Conservation (phyloP, 2,797 vertebrate species). For the Ctenopoma multispine region DNA sequence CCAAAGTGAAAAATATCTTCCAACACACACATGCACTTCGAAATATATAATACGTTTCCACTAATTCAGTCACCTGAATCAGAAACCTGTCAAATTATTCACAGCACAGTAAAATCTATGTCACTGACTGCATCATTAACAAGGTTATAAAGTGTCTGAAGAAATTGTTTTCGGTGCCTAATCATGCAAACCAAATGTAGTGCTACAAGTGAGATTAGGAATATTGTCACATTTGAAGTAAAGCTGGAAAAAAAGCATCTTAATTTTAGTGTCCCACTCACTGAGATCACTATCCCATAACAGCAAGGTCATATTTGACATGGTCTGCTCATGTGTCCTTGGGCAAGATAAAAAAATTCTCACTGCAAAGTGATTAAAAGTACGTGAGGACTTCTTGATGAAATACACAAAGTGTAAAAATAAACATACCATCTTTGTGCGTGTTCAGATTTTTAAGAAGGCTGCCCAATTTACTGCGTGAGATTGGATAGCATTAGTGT, state of each 20-base stretch:
- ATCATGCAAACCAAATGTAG: conserved; percentile 10
- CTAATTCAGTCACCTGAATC: not conserved
- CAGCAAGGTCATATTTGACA: conserved; percentile 50
- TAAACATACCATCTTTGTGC: not conserved
- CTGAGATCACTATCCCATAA: conserved; percentile 18
- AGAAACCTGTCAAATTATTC: conserved; percentile 13
- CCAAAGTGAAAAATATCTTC: not conserved
- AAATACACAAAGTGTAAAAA: not conserved
- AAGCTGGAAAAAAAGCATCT: conserved; percentile 20
- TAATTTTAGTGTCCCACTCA: conserved; percentile 21
- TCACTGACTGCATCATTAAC: conserved; percentile 16
- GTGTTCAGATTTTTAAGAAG: not conserved
- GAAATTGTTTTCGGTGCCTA: conserved; percentile 27
- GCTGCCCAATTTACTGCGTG: not conserved
- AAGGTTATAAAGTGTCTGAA: conserved; percentile 15
- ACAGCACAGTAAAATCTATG: conserved; percentile 16
- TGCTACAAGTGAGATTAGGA: not conserved
- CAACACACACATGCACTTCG: not conserved
- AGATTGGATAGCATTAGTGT: not conserved
- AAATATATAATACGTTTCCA: not conserved
- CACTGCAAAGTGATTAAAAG: conserved; percentile 9
- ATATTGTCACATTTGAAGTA: conserved; percentile 16
- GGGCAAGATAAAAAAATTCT: conserved; percentile 21
- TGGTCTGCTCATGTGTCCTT: conserved; percentile 21
- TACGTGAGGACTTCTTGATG: not conserved